phyloP scores from a whole-genome alignment of 2,888 invertebrate species.

The Troides oblongomaculatus region DNA sequence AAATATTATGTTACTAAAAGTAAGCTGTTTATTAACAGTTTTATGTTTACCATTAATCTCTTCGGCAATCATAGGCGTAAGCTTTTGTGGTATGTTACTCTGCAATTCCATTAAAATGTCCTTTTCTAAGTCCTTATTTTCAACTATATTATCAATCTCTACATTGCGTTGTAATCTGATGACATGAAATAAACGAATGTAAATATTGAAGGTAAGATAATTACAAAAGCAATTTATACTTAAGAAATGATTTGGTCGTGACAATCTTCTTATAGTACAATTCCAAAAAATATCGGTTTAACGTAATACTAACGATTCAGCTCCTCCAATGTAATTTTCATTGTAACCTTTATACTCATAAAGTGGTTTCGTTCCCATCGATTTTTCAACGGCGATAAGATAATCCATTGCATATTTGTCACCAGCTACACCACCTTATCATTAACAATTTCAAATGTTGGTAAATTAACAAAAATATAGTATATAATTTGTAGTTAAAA shows the following conservation, averaged over 20 bases:
- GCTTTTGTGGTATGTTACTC: constrained; percentile 44
- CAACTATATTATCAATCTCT: constrained; percentile 41
- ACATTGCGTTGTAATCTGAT: constrained; percentile 50
- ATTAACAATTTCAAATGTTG: not conserved
- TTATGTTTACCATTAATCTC: constrained; percentile 44
- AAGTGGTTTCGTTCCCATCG: constrained; percentile 49
- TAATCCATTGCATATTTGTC: constrained; percentile 52
- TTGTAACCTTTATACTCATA: constrained; percentile 54
- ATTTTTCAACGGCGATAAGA: constrained; percentile 47
- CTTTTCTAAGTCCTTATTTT: constrained; percentile 40
- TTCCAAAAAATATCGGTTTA: too few relatives aligned
- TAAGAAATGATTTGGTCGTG: too few relatives aligned
- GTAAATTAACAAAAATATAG: not conserved
- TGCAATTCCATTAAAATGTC: constrained; percentile 51
- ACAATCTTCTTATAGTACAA: too few relatives aligned
- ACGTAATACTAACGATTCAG: constrained; percentile 48
- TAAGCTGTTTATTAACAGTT: not conserved
- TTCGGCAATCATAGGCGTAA: constrained; percentile 44
- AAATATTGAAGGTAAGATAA: too few relatives aligned
- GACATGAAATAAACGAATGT: not conserved
- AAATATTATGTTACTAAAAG: too few relatives aligned
- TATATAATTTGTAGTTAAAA: not conserved
- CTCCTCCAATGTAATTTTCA: constrained; percentile 54
- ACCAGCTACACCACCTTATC: constrained; percentile 57
- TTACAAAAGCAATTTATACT: too few relatives aligned